Percentiles rank a stretch among this genome's conserved stretches.
Conservation (phyloP, 2,797 vertebrate genomes). For the Echiichthys vipera region DNA sequence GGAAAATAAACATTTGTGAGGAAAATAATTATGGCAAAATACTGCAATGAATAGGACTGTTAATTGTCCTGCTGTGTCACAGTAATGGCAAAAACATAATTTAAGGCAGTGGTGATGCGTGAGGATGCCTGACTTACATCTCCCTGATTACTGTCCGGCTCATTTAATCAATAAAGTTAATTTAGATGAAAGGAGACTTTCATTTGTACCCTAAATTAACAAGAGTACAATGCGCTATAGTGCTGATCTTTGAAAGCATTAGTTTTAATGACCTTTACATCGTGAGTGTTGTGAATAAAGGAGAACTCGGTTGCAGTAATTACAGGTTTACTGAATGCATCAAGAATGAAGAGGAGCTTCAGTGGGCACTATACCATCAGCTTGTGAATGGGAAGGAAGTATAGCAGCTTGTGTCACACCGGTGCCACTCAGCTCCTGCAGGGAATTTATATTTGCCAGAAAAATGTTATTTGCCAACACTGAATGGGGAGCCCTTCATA, state of each 20-base stretch:
- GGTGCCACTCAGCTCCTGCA: constrained; percentile 57
- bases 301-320: constrained; percentile 20
- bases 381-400: constrained; percentile 55
- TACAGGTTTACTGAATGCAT: constrained; percentile 27
- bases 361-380: constrained; percentile 14
- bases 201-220: constrained; percentile 30
- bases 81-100: constrained; percentile 26
- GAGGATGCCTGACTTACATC: constrained; percentile 28
- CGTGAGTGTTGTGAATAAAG: constrained; percentile 10
- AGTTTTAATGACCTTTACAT: constrained; percentile 20
- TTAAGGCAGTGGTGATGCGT: constrained; percentile 6
- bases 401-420: constrained; percentile 71
- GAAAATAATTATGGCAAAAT: constrained; percentile 21
- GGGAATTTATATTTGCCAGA: constrained; percentile 62
- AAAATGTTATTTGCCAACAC: constrained; percentile 64
- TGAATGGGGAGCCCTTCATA: constrained; percentile 62
- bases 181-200: constrained; percentile 45
- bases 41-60: not conserved
- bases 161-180: constrained; percentile 59
- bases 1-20: not conserved
- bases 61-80: constrained; percentile 15
- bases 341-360: constrained; percentile 21
- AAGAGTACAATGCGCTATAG: not conserved
- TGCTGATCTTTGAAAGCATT: constrained; percentile 31
- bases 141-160: constrained; percentile 30